Conservation (phyloP, 2,888 invertebrate species). For the Osedax fenrisi region DNA sequence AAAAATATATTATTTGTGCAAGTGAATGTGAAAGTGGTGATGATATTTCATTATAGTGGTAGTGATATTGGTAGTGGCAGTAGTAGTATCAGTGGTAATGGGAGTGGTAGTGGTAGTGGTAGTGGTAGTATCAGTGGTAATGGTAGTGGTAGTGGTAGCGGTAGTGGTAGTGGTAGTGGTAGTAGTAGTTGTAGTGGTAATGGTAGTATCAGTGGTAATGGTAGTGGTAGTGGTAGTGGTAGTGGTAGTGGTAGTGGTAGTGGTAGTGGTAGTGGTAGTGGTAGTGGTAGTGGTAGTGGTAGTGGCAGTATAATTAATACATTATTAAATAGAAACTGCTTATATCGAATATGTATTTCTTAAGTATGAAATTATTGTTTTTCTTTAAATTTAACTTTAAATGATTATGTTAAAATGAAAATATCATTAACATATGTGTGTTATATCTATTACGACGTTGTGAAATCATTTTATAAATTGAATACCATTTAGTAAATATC, state of each 20-base stretch:
- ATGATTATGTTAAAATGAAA: no score
- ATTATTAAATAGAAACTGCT: no score
- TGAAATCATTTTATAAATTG: no score
- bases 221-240: neutral
- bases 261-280: neutral
- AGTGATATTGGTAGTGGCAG: neutral
- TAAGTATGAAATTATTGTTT: no score
- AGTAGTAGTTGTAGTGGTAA: neutral
- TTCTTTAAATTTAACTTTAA: no score
- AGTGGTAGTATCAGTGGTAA: neutral
- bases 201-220: neutral
- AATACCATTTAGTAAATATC: no score
- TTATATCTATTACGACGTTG: no score
- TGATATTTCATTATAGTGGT: neutral
- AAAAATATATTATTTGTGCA: no score
- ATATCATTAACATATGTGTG: no score
- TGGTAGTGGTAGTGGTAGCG: neutral
- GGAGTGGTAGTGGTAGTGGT: neutral
- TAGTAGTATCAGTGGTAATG: neutral
- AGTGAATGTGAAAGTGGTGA: no score
- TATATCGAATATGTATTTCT: no score
- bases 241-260: neutral
- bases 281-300: neutral
- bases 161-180: neutral
- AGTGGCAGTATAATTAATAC: neutral